Evolutionary conservation across 2,113 vertebrate genomes (phyloP).

Genomic region (Edolisoma coerulescens): DNA sequence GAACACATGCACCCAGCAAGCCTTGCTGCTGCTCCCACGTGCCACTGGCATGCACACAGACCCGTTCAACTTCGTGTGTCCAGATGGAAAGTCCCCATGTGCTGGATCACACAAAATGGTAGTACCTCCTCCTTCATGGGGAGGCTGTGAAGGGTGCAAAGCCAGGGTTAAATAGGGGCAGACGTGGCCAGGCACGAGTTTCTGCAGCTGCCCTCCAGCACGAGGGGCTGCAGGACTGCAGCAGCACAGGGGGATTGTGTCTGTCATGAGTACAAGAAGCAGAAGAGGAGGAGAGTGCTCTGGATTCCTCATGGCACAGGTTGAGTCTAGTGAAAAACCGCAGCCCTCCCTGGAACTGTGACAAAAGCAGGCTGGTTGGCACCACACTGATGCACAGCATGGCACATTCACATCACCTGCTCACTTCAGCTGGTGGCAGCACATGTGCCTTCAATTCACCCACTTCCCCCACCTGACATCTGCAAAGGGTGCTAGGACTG

Average conservation of each 20-base stretch:
- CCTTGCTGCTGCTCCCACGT: background rate
- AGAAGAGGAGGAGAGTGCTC: background rate
- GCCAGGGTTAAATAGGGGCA: background rate
- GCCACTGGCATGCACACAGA: background rate
- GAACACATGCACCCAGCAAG: background rate
- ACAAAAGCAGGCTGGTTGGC: background rate
- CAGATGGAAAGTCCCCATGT: too few species aligned
- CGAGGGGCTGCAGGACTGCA: background rate
- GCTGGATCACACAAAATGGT: background rate
- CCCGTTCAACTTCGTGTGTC: background rate
- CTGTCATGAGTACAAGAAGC: background rate
- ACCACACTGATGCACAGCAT: accelerated
- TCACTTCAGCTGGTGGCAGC: background rate
- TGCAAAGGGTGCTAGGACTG: background rate
- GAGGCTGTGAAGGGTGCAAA: background rate
- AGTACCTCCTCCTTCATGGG: background rate
- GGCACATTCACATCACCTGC: background rate
- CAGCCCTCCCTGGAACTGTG: background rate
- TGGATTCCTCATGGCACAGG: background rate
- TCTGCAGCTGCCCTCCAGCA: background rate
- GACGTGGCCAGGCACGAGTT: background rate
- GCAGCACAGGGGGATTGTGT: background rate
- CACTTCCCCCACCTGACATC: background rate
- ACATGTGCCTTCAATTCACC: background rate
- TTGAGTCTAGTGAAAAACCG: background rate